Conservation (phyloP, 2,888 invertebrate species). For the Helobdella robusta region DNA sequence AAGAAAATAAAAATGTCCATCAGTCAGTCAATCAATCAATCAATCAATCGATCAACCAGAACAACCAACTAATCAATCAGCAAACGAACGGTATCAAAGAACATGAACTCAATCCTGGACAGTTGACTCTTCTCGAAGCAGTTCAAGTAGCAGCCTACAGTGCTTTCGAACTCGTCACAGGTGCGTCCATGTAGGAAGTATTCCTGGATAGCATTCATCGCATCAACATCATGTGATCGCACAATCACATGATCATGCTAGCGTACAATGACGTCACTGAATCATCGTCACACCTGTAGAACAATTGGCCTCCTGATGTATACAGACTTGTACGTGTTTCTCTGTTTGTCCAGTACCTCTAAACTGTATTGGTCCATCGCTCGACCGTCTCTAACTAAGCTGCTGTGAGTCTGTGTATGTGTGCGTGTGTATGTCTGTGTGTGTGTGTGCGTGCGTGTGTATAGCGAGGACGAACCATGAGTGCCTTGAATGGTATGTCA, state of each 20-base stretch:
- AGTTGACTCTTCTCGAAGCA: neutral
- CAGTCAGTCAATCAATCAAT: too few relatives aligned
- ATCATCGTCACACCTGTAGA: conserved; percentile 1
- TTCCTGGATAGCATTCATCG: conserved; percentile 12
- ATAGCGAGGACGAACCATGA: neutral
- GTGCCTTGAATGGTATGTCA: conserved; percentile 19
- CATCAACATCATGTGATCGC: too few relatives aligned
- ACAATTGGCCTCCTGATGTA: conserved; percentile 15
- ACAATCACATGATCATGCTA: too few relatives aligned
- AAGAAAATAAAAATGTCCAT: too few relatives aligned
- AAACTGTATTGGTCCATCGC: conserved; percentile 19
- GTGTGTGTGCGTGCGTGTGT: neutral
- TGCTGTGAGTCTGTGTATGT: neutral
- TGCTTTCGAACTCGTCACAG: conserved; percentile 13
- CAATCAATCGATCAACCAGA: too few relatives aligned
- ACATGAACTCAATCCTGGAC: conserved; percentile 19
- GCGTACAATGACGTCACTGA: too few relatives aligned
- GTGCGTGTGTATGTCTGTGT: neutral
- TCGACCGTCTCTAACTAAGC: conserved; percentile 16
- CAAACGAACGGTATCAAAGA: conserved; percentile 11
- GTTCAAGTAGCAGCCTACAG: conserved; percentile 6
- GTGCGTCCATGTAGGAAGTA: conserved; percentile 10
- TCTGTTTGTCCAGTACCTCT: neutral
- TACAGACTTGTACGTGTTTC: conserved; percentile 13
- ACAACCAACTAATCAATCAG: too few relatives aligned